phyloP scores from a whole-genome alignment of 1,140 invertebrate genomes.

The Coelopa frigida region DNA sequence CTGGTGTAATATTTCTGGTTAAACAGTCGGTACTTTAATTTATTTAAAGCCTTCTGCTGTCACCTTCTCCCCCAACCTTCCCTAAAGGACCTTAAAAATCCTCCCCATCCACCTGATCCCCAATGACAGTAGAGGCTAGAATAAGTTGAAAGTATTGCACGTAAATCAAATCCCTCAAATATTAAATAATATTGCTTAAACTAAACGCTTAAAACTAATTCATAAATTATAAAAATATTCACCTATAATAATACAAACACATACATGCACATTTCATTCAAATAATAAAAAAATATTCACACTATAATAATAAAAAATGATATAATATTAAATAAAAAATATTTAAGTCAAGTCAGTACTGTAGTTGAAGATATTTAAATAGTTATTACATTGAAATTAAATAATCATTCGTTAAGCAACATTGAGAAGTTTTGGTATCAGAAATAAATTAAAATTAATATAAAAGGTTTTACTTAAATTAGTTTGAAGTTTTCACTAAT shows the following conservation, averaged over 20 bases:
- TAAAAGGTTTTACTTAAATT: too few species aligned
- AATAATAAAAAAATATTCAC: constrained; percentile 27
- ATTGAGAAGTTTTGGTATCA: too few species aligned
- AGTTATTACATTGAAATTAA: too few species aligned
- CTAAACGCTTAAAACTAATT: constrained; percentile 20
- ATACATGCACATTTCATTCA: too few species aligned
- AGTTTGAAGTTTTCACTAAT: too few species aligned
- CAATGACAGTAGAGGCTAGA: constrained; percentile 27
- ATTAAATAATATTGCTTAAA: constrained; percentile 42
- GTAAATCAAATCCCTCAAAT: constrained; percentile 24
- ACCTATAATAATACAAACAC: constrained; percentile 14
- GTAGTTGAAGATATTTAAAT: too few species aligned
- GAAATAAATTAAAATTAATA: too few species aligned
- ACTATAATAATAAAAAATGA: constrained; percentile 22
- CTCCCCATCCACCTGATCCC: constrained; percentile 2
- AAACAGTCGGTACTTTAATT: constrained; percentile 44
- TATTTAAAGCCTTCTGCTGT: too few species aligned
- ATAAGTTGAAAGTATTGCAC: constrained; percentile 45
- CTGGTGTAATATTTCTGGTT: constrained; percentile 46
- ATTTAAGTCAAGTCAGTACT: too few species aligned
- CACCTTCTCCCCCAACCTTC: too few species aligned
- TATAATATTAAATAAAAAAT: constrained; percentile 10
- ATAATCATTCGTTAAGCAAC: too few species aligned
- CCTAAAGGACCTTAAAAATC: too few species aligned
- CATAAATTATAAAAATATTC: constrained; percentile 4